These are phyloP conservation scores for Syngnathus typhle DNA, from an alignment of 2,113 vertebrate species.

Conservation along the genomic window DNA sequence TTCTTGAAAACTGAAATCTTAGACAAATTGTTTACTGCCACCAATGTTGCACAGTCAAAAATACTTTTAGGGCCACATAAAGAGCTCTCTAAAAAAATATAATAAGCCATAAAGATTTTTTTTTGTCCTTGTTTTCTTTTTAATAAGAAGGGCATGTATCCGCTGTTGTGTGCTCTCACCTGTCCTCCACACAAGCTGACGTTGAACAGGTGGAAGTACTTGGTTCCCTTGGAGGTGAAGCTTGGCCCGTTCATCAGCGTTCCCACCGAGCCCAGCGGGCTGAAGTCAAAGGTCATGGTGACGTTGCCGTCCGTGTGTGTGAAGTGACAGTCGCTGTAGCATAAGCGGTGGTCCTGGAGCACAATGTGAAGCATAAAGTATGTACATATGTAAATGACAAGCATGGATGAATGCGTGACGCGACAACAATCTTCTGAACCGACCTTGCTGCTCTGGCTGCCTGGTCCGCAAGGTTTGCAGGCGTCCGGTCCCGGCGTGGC, in stretches of 20 bases:
- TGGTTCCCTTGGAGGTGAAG: conserved; percentile 94
- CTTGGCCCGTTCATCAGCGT: conserved; percentile 89
- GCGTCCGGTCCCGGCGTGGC: conserved; percentile 78
- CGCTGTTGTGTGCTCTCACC: conserved; percentile 60
- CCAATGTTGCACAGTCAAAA: too few species aligned
- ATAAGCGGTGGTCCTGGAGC: conserved; percentile 83
- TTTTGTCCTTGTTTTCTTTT: too few species aligned
- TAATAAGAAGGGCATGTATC: too few species aligned
- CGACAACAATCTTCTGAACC: neutral
- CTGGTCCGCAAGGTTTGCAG: conserved; percentile 85
- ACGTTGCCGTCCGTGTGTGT: conserved; percentile 75
- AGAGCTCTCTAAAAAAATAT: too few species aligned
- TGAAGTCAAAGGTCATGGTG: conserved; percentile 83
- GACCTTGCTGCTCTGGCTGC: conserved; percentile 82
- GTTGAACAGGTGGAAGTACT: conserved; percentile 94
- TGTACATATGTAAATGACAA: neutral
- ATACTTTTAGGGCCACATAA: too few species aligned
- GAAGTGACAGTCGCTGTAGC: conserved; percentile 88
- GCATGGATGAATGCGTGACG: too few species aligned
- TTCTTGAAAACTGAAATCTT: too few species aligned
- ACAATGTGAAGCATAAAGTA: neutral
- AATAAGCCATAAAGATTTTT: too few species aligned
- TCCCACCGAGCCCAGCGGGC: conserved; percentile 75
- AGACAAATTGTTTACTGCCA: too few species aligned
- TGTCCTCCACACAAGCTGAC: conserved; percentile 91